Base-by-base conservation (phyloP, 35 echinoderm and acorn worm species). In the Hemicentrotus pulcherrimus region DNA sequence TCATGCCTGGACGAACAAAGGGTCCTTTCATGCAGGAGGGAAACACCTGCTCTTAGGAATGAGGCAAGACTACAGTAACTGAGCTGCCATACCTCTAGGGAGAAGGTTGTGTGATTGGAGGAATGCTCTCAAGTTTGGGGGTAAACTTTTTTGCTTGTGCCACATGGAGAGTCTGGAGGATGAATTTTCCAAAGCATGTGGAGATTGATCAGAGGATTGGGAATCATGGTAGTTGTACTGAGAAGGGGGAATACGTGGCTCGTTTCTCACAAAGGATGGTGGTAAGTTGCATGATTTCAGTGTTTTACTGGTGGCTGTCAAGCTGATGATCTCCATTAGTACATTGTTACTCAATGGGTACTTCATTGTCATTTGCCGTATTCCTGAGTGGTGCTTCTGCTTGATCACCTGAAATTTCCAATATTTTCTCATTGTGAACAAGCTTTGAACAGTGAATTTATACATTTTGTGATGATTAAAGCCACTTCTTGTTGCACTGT, bases 1-100 rank as follows among this genome's bases (percentile, higher is more conserved):
- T 78, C 88, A 90, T 47, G 46, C 32, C 88, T 90, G 88, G 46
- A 47, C 32, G 46, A 41, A 90, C 88, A 90, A 90, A 45, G 46
- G 88, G 12, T 9, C 46, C 46, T 90, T 47, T 45, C 4, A 41
- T 90, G 18, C 46, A 33, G 32, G 31, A 90, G 46, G 65, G 33
- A 90, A 90, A 90, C 88, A 90, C 88, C 88, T 90, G 88, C 88
- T 90, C 28, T 22, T 4, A 78, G 65, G 65, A 78, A 78, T 78
- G 65, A 78, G n/a, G 88, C 12, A 90, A 90, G 12, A 33, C 32
- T 90, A 90, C 16, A 16, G 88, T 47, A 32, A 33, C 32, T 90
- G 32, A 18, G 12, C 88, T 90, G 88, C 88, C 32, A 32, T 90
- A 46, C 31, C 88, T 90, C 88, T 28, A 18, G 88, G 32, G 33